Percentiles rank a stretch among this genome's conserved stretches.
phyloP scores from a whole-genome alignment of 2,888 invertebrate species.

The Zaprionus bogoriensis region DNA sequence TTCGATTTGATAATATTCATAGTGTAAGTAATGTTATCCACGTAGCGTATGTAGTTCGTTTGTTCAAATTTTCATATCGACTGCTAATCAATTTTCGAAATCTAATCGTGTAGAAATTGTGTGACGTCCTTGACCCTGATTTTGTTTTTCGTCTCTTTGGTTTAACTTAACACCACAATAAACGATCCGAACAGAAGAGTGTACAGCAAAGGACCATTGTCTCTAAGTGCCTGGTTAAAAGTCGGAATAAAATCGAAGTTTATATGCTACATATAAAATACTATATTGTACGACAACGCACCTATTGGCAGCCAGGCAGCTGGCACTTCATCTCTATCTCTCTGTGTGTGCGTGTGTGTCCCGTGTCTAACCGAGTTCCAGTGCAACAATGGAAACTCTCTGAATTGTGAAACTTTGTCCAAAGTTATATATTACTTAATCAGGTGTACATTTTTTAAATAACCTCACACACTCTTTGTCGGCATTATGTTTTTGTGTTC shows the following conservation, averaged over 20 bases:
- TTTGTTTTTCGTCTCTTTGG: constrained; percentile 16
- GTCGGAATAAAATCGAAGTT: neutral
- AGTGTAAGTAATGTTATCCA: constrained; percentile 58
- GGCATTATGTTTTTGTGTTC: constrained; percentile 59
- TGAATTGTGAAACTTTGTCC: neutral
- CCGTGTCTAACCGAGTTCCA: constrained; percentile 24
- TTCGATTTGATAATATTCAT: constrained; percentile 26
- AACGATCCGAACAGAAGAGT: neutral
- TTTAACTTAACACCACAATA: constrained; percentile 24
- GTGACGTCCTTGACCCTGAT: constrained; percentile 64
- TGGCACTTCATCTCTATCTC: no score
- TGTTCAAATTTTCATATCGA: constrained; percentile 55
- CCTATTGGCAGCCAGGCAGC: constrained; percentile 21
- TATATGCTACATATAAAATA: neutral
- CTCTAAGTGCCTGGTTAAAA: constrained; percentile 18
- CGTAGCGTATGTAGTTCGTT: constrained; percentile 68
- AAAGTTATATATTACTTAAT: constrained; percentile 3
- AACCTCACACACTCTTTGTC: constrained; percentile 56
- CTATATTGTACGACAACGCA: neutral
- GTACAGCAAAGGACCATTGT: constrained; percentile 18
- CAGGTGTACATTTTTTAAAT: constrained; percentile 53
- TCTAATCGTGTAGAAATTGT: constrained; percentile 73
- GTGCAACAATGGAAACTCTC: neutral
- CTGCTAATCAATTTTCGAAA: constrained; percentile 56
- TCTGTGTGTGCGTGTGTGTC: constrained; percentile 33